Base-by-base conservation (phyloP, 2,113 vertebrate species). In the Oryzias celebensis region DNA sequence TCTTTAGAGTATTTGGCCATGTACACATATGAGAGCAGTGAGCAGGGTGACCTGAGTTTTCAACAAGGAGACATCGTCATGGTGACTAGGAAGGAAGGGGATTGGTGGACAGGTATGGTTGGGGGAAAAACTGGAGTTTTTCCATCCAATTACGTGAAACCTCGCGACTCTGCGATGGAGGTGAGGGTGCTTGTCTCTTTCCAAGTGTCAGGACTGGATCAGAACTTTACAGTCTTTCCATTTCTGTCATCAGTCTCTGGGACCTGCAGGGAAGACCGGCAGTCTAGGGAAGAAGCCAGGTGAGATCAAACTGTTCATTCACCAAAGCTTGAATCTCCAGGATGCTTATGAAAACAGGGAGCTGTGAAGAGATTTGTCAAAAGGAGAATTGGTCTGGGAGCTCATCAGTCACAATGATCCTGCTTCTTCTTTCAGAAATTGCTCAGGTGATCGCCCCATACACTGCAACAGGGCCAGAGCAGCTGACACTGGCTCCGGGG, bases 211-310 rank as follows among this genome's bases (percentile, higher is more conserved):
- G 10, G 10, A 20, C 2, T 22, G 26, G 10, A 23, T 3, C 2
- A 42, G 5, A 18, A 10, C 28, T 16, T 49, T 50, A 36, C 14
- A 62, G 1, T 2, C 17, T 17, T 1, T 48, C 3, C 45, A 47
- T 63, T 14, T 78, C 4, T 49, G 26, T 77, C 22, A 59, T 12
- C 81, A 99, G 97, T 92, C 90, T 68, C 71, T 96, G 88, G 96
- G 95, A 85, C 83, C 93, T 69, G 93, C 94, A 78, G 97, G 97
- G 73, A 99, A 99, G 93, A 94, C 94, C 0, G 96, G 96, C 78
- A 99, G 96, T 82, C 92, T 98, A 82, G 96, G 97, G 77, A 99
- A 97, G 90, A 99, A 99, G 89, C 97, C 97, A 91, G 97, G 97
- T 98, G 82, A 92, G 91, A 5, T 49, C 14, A 12, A 53, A 46